Conservation (phyloP, 1,140 invertebrate species). For the Zaprionus capensis region DNA sequence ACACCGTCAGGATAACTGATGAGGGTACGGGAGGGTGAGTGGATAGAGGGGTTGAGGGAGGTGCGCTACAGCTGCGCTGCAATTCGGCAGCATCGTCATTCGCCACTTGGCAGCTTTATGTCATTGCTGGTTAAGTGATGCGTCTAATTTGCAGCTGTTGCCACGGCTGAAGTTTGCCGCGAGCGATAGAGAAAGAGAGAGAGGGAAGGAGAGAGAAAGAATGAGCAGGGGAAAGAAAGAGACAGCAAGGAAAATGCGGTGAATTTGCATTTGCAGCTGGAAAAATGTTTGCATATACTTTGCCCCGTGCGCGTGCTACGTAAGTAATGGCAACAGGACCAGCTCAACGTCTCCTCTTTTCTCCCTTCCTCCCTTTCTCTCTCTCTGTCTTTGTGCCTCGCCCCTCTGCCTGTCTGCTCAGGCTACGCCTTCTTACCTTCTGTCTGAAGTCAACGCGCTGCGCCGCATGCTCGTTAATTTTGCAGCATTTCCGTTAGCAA, state of each 20-base stretch:
- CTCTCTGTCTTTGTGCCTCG: not conserved
- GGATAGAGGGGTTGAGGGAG: not conserved
- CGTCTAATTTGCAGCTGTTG: conserved; percentile 80
- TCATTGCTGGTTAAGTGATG: conserved; percentile 80
- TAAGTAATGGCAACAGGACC: conserved; percentile 42
- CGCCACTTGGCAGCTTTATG: conserved; percentile 64
- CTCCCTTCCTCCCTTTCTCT: not conserved
- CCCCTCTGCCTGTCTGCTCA: conserved; percentile 8
- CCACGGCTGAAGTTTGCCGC: conserved; percentile 24
- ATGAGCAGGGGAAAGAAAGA: not conserved
- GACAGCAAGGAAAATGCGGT: conserved; percentile 10
- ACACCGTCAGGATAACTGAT: not conserved
- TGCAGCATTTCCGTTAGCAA: conserved; percentile 80
- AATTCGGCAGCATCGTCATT: conserved; percentile 25
- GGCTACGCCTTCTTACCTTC: conserved; percentile 9
- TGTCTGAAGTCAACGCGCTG: conserved; percentile 27
- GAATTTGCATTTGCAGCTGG: conserved; percentile 69
- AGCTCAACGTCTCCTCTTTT: not conserved
- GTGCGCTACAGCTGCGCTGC: not conserved
- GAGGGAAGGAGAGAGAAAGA: not conserved
- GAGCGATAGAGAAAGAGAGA: not conserved
- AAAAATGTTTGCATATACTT: conserved; percentile 68
- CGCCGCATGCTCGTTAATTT: conserved; percentile 75
- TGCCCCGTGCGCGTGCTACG: conserved; percentile 26
- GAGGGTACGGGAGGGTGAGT: accelerated